phyloP scores from a whole-genome alignment of 2,888 invertebrate genomes.

The Erannis defoliaria region DNA sequence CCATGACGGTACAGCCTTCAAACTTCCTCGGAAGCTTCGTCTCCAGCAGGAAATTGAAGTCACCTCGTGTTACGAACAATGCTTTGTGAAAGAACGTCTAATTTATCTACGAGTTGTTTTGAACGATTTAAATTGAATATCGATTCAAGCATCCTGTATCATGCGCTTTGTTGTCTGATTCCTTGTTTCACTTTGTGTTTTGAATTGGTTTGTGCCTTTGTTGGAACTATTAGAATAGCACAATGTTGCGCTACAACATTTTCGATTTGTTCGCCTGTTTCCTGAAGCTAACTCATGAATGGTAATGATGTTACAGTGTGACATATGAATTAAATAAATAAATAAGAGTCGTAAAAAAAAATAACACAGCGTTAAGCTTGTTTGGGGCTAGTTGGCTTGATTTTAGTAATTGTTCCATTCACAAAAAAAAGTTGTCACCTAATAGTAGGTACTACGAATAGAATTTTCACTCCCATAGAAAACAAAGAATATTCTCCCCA shows the following conservation, averaged over 20 bases:
- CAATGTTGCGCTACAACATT: slow-evolving; percentile 39
- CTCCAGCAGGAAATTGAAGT: slow-evolving; percentile 84
- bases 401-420: not conserved
- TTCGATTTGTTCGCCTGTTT: slow-evolving; percentile 36
- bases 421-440: too few relatives aligned
- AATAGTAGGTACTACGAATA: too few relatives aligned
- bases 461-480: too few relatives aligned
- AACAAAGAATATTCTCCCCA: too few relatives aligned
- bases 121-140: slow-evolving; percentile 83
- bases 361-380: too few relatives aligned
- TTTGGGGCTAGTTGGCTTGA: too few relatives aligned
- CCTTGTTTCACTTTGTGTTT: slow-evolving; percentile 46
- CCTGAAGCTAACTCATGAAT: slow-evolving; percentile 9
- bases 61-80: slow-evolving; percentile 78
- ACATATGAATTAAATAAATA: too few relatives aligned
- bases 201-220: slow-evolving; percentile 40
- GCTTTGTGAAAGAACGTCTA: slow-evolving; percentile 85
- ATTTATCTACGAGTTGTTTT: slow-evolving; percentile 81
- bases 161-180: slow-evolving; percentile 53
- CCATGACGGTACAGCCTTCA: slow-evolving; percentile 72
- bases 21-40: slow-evolving; percentile 75
- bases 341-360: too few relatives aligned
- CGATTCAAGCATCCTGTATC: slow-evolving; percentile 64
- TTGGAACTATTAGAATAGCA: slow-evolving; percentile 42
- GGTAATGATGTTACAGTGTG: slow-evolving; percentile 11